Evolutionary conservation across 2,888 invertebrate species (phyloP), one percentile per base, ranked within the genome.

Genomic region (Serripes groenlandicus): DNA sequence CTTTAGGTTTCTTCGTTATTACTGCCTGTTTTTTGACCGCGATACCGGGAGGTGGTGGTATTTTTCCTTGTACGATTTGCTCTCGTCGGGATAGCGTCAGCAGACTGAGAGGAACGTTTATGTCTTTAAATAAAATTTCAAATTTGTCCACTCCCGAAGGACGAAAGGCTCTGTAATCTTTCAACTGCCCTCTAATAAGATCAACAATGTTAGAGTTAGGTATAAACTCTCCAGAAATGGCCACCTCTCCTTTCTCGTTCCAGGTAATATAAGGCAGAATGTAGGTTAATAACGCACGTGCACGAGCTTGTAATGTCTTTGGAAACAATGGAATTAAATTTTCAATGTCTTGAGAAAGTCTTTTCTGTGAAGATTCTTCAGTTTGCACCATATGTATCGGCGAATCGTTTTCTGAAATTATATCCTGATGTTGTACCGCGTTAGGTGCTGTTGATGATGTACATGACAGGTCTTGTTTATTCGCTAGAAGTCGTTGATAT

Each of bases 401-500:
- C n/a, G n/a, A n/a, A n/a, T n/a, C n/a, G n/a, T n/a, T n/a, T n/a
- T n/a, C n/a, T n/a, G n/a, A n/a, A n/a, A n/a, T n/a, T n/a, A n/a
- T n/a, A n/a, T n/a, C n/a, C n/a, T n/a, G n/a, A n/a, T n/a, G n/a
- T n/a, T n/a, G n/a, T n/a, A n/a, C n/a, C n/a, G n/a, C n/a, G n/a
- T n/a, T n/a, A n/a, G n/a, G n/a, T n/a, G n/a, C n/a, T n/a, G n/a
- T n/a, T n/a, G n/a, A n/a, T n/a, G n/a, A n/a, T n/a, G n/a, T n/a
- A n/a, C n/a, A n/a, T n/a, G n/a, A n/a, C n/a, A n/a, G n/a, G n/a
- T n/a, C n/a, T n/a, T n/a, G n/a, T n/a, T n/a, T n/a, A n/a, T n/a
- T n/a, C n/a, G n/a, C n/a, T 28, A 78, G 34, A 28, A 78, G 68
- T n/a, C 66, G 66, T 42, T 73, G 66, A 42, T 73, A 78, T 73